These are phyloP conservation scores for Sialia sialis DNA, from an alignment of 2,113 vertebrate genomes.

Conservation along the genomic window DNA sequence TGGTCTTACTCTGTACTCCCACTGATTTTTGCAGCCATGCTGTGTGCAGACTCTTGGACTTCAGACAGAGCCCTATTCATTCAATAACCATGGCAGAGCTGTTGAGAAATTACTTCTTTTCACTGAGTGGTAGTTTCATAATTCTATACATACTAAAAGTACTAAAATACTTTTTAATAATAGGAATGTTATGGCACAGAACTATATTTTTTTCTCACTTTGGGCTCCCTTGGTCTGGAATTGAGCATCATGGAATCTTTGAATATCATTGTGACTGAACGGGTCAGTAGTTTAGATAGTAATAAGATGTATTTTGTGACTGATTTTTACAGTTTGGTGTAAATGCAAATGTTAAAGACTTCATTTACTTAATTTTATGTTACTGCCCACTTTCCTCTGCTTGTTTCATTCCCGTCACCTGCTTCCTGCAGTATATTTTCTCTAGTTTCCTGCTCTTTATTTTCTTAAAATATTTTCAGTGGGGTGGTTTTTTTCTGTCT, in stretches of 20 bases:
- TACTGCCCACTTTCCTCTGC: not conserved
- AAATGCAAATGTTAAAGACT: not conserved
- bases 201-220: not conserved
- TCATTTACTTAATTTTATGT: not conserved
- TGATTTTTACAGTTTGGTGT: not conserved
- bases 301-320: not conserved
- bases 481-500: not conserved
- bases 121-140: not conserved
- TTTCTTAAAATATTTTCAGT: not conserved
- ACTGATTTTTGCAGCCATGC: not conserved
- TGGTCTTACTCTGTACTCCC: not conserved
- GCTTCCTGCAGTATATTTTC: not conserved
- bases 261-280: accelerated
- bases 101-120: not conserved
- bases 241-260: not conserved
- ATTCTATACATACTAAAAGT: too few species aligned
- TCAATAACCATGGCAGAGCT: not conserved
- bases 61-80: conserved; percentile 11
- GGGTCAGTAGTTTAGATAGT: not conserved
- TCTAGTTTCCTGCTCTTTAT: not conserved
- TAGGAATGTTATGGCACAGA: not conserved
- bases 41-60: not conserved
- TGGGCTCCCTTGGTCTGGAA: not conserved
- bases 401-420: not conserved
- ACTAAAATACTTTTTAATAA: not conserved